phyloP scores from a whole-genome alignment of 2,797 vertebrate species.

The Characodon lateralis region DNA sequence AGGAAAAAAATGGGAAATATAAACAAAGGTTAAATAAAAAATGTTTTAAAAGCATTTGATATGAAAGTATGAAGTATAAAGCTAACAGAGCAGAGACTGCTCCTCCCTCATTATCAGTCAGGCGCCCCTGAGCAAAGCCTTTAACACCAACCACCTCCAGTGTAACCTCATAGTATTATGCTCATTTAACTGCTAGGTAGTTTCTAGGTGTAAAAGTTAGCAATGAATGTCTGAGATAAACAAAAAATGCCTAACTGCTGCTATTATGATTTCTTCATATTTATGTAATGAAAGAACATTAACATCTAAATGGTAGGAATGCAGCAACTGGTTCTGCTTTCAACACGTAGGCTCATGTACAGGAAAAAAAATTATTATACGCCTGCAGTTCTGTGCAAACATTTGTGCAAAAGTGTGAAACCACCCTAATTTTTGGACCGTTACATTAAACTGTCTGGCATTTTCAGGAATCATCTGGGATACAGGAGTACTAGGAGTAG shows the following conservation, averaged over 20 bases:
- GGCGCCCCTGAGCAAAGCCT: slow-evolving; percentile 16
- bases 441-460: no score
- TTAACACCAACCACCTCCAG: slow-evolving; percentile 8
- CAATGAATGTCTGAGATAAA: background rate
- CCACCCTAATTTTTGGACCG: background rate
- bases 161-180: background rate
- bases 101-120: background rate
- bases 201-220: slow-evolving; percentile 11
- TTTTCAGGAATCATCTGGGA: background rate
- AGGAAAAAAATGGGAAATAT: background rate
- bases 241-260: slow-evolving; percentile 1
- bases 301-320: background rate
- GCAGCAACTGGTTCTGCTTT: background rate
- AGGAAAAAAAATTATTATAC: background rate
- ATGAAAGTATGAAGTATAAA: background rate
- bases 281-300: slow-evolving; percentile 3
- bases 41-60: background rate
- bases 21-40: no score
- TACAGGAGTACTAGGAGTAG: background rate
- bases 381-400: background rate
- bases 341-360: background rate
- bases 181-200: background rate
- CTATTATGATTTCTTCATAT: slow-evolving; percentile 22
- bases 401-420: background rate
- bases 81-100: background rate